Evolutionary conservation across 1,140 invertebrate species (phyloP).

Genomic region (Nymphalis io): DNA sequence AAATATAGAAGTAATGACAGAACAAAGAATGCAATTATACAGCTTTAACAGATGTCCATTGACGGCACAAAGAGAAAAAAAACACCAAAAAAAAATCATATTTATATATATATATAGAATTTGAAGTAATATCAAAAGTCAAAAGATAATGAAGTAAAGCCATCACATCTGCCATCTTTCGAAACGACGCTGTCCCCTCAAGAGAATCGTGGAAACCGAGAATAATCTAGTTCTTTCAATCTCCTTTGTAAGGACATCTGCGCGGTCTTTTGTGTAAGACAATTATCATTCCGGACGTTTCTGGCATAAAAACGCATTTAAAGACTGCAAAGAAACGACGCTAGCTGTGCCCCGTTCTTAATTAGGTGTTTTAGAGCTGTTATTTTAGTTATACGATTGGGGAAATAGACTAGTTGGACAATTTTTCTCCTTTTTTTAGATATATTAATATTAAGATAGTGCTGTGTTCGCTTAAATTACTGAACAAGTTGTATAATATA

Average conservation of each 20-base stretch:
- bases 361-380: conserved; percentile 31
- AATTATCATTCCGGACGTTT: conserved; percentile 58
- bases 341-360: conserved; percentile 21
- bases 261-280: conserved; percentile 61
- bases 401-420: not conserved
- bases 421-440: not conserved
- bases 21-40: no score
- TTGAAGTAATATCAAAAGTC: conserved; percentile 24
- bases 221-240: conserved; percentile 65
- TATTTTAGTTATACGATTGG: not conserved
- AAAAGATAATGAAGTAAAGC: conserved; percentile 25
- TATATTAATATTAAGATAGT: not conserved
- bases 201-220: conserved; percentile 43
- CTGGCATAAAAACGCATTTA: conserved; percentile 57
- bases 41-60: no score
- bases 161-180: conserved; percentile 21
- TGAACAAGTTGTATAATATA: no score
- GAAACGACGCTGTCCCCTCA: conserved; percentile 27
- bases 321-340: conserved; percentile 32
- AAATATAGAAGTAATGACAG: no score
- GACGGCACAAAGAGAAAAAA: not conserved
- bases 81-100: not conserved
- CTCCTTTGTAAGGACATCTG: conserved; percentile 55
- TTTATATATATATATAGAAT: not conserved
- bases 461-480: no score